Conservation (phyloP, 1,140 invertebrate genomes). For the Drosophila rhopaloa region DNA sequence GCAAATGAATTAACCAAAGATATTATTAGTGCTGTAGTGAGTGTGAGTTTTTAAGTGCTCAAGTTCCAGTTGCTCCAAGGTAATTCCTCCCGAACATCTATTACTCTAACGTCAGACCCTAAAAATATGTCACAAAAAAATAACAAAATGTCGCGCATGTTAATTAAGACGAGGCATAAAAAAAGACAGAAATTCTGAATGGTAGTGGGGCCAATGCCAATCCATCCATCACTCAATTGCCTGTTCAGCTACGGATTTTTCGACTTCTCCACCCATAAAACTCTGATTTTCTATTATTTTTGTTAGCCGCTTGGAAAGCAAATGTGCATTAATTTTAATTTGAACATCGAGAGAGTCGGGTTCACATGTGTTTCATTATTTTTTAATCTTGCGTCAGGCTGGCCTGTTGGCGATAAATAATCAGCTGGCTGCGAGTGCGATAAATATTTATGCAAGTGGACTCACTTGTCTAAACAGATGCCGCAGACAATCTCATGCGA, state of each 20-base stretch:
- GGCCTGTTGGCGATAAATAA: conserved; percentile 56
- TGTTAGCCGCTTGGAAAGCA: conserved; percentile 42
- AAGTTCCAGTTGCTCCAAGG: conserved; percentile 26
- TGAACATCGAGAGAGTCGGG: conserved; percentile 36
- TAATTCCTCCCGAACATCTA: conserved; percentile 24
- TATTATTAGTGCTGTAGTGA: conserved; percentile 18
- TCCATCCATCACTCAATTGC: conserved; percentile 81
- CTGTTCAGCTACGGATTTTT: conserved; percentile 43
- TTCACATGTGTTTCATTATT: conserved; percentile 67
- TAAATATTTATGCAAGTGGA: conserved; percentile 80
- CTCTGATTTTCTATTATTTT: conserved; percentile 31
- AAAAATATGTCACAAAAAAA: conserved; percentile 44
- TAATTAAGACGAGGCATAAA: conserved; percentile 64
- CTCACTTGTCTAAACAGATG: conserved; percentile 61
- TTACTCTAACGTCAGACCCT: conserved; percentile 49
- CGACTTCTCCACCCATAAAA: conserved; percentile 21
- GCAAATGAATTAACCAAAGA: conserved; percentile 34
- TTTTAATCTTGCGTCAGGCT: conserved; percentile 44
- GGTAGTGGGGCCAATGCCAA: conserved; percentile 56
- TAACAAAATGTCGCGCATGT: conserved; percentile 52
- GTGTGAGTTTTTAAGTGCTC: conserved; percentile 23
- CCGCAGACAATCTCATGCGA: background rate
- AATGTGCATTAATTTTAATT: conserved; percentile 75
- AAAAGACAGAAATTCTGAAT: conserved; percentile 23
- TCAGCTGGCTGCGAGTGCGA: conserved; percentile 56